Percentiles rank a stretch among this genome's conserved stretches.
Conservation (phyloP, 2,888 invertebrate species). For the Catocala nupta region DNA sequence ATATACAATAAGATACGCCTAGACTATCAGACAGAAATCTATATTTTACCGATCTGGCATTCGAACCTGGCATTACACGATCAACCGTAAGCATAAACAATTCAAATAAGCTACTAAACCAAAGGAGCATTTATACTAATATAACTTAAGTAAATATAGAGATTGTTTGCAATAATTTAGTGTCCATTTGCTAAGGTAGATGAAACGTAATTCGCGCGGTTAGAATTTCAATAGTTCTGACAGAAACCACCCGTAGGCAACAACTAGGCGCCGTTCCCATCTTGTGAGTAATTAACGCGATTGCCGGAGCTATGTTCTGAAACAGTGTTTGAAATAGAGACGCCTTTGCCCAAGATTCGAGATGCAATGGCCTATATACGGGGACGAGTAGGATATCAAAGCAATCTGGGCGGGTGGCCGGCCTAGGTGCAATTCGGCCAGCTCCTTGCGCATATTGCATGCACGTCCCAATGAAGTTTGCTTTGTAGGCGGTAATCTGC, state of each 20-base stretch:
- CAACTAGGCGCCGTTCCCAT: constrained; percentile 48
- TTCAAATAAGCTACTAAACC: no score
- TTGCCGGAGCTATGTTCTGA: constrained; percentile 62
- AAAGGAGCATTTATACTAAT: no score
- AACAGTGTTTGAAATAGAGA: constrained; percentile 64
- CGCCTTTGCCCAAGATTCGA: constrained; percentile 71
- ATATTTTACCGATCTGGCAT: no score
- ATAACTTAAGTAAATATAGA: no score
- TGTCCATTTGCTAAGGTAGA: neutral
- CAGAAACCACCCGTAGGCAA: constrained; percentile 35
- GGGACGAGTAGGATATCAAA: constrained; percentile 77
- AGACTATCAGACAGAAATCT: no score
- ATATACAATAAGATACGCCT: no score
- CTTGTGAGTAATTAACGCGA: constrained; percentile 76
- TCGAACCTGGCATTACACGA: no score
- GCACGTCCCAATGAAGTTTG: constrained; percentile 87
- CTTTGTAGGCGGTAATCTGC: constrained; percentile 87
- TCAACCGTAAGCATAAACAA: no score
- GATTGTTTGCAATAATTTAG: no score
- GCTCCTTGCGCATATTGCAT: constrained; percentile 87
- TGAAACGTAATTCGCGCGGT: constrained; percentile 28
- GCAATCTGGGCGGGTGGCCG: constrained; percentile 74
- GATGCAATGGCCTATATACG: constrained; percentile 72
- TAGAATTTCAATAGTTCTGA: constrained; percentile 28
- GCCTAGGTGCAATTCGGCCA: constrained; percentile 78